Conservation (phyloP, 2,113 vertebrate genomes). For the Balaeniceps rex region DNA sequence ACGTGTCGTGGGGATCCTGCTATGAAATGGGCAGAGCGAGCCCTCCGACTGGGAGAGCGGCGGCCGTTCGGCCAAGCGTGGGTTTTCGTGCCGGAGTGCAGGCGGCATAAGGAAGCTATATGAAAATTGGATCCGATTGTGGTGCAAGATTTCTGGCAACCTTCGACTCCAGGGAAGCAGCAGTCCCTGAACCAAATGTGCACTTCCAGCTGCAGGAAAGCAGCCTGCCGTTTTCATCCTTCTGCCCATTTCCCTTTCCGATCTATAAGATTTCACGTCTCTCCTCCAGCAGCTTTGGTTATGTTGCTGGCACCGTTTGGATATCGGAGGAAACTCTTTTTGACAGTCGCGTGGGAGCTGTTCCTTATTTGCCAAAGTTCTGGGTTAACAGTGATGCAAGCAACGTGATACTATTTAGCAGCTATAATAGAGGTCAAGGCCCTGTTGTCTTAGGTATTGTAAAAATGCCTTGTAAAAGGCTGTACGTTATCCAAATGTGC, state of each 20-base stretch:
- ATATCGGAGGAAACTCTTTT: not conserved
- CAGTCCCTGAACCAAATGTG: not conserved
- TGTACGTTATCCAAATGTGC: not conserved
- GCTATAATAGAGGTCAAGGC: slow-evolving; percentile 8
- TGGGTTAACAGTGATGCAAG: slow-evolving; percentile 2
- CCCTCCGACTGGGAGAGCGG: not conserved
- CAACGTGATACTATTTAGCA: not conserved
- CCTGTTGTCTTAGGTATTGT: slow-evolving; percentile 4
- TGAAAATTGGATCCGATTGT: not conserved
- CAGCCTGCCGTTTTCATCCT: not conserved
- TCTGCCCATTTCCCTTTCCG: not conserved
- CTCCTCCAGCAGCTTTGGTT: not conserved
- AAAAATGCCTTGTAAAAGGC: slow-evolving; percentile 40
- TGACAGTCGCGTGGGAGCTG: not conserved
- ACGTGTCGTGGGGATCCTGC: fast-evolving
- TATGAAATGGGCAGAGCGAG: not conserved
- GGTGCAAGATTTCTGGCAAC: not conserved
- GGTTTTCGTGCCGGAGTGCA: not conserved
- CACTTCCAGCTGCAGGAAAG: not conserved
- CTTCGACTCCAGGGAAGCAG: not conserved
- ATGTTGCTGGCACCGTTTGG: not conserved
- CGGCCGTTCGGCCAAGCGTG: not conserved
- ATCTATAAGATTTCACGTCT: not conserved
- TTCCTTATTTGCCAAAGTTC: not conserved
- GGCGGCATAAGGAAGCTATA: not conserved